These are phyloP conservation scores for Cyphomyrus discorhynchus DNA, from an alignment of 2,113 vertebrate genomes.

Conservation along the genomic window DNA sequence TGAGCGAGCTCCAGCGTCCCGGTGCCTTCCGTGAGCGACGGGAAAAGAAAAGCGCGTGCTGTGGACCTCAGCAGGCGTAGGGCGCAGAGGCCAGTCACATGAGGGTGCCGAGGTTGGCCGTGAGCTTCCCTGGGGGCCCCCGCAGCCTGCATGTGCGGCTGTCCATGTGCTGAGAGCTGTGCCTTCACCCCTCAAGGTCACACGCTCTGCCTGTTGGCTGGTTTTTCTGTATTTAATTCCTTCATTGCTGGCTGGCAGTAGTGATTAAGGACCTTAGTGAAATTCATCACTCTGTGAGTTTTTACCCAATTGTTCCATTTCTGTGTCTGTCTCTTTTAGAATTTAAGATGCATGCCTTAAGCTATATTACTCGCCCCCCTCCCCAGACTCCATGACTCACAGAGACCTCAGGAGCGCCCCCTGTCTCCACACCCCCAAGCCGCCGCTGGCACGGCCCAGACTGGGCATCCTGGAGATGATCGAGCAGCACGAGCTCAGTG, in stretches of 20 bases:
- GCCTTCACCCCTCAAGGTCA: not conserved
- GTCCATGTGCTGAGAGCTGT: not conserved
- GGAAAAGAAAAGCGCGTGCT: not conserved
- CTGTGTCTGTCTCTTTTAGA: not conserved
- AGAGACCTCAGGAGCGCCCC: conserved; percentile 17
- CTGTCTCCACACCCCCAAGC: conserved; percentile 57
- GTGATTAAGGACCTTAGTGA: not conserved
- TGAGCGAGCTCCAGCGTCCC: not conserved
- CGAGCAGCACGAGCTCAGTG: conserved; percentile 82
- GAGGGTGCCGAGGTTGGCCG: not conserved
- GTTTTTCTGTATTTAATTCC: not conserved
- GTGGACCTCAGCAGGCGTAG: not conserved
- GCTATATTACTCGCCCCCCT: not conserved
- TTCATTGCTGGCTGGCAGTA: not conserved
- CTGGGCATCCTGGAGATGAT: conserved; percentile 50
- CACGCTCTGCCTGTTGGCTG: not conserved
- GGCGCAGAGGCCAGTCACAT: not conserved
- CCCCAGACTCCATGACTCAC: not conserved
- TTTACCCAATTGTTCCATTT: not conserved
- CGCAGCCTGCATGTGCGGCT: not conserved
- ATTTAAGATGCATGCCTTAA: not conserved
- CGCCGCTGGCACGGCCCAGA: conserved; percentile 69
- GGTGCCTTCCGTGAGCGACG: not conserved
- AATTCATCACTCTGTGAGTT: not conserved
- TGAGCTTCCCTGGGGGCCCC: not conserved